These are phyloP conservation scores for Ptychochromis oligacanthus DNA, from an alignment of 2,113 vertebrate species.

Conservation along the genomic window DNA sequence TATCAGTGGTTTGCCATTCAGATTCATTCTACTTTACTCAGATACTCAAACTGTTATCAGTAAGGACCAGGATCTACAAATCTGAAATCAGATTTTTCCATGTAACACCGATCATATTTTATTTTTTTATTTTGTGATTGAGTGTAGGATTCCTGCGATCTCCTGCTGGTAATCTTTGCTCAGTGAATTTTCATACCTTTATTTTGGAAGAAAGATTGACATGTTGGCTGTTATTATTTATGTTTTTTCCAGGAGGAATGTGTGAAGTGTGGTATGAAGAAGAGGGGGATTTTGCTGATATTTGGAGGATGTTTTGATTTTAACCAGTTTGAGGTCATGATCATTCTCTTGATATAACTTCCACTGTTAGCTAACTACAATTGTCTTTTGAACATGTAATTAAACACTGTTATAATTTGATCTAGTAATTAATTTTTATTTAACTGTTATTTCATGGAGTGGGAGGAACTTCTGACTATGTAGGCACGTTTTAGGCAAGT, in stretches of 20 bases:
- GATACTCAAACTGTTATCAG: constrained; percentile 5
- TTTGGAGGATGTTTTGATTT: not conserved
- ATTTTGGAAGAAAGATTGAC: not conserved
- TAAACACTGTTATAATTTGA: no score
- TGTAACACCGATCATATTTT: no score
- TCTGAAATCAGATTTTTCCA: not conserved
- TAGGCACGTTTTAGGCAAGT: no score
- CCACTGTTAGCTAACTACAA: no score
- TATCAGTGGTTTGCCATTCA: constrained; percentile 31
- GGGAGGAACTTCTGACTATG: no score
- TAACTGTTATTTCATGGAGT: no score
- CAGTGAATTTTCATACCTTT: not conserved
- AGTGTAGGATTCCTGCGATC: not conserved
- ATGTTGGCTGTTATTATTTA: not conserved
- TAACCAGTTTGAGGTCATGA: not conserved
- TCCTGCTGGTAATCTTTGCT: not conserved
- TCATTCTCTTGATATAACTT: no score
- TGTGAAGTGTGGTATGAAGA: not conserved
- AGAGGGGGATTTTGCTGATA: not conserved
- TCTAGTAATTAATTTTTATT: no score
- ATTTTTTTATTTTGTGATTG: not conserved
- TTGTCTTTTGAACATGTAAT: no score
- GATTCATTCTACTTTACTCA: constrained; percentile 33
- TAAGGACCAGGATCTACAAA: not conserved
- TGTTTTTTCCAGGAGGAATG: not conserved